These are phyloP conservation scores for Ctenicera cuprea DNA, from an alignment of 2,888 invertebrate genomes.

Conservation along the genomic window DNA sequence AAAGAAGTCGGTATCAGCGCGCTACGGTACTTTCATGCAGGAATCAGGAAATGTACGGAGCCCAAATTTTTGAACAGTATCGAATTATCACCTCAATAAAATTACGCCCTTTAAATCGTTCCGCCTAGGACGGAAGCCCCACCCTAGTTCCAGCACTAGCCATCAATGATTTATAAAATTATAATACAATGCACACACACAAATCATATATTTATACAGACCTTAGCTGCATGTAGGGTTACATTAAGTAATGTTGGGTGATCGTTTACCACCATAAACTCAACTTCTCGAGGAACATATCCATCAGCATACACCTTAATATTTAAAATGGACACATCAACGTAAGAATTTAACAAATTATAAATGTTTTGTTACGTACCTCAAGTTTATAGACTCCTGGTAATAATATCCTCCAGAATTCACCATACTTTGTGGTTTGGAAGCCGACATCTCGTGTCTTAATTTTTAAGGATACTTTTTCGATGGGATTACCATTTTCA, in stretches of 20 bases:
- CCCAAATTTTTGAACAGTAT: too few species aligned
- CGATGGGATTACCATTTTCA: slow-evolving; percentile 85
- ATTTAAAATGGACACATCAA: slow-evolving; percentile 17
- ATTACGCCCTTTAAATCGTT: too few species aligned
- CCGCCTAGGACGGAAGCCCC: too few species aligned
- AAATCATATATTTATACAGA: slow-evolving; percentile 64
- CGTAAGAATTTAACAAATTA: not conserved
- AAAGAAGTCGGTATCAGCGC: too few species aligned
- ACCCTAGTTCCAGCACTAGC: too few species aligned
- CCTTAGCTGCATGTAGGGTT: slow-evolving; percentile 87
- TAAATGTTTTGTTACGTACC: slow-evolving; percentile 73
- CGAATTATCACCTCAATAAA: too few species aligned
- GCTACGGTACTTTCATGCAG: too few species aligned
- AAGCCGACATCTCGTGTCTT: slow-evolving; percentile 90
- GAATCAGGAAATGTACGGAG: too few species aligned
- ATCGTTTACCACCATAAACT: slow-evolving; percentile 89
- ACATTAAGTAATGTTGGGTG: slow-evolving; percentile 91
- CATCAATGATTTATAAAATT: not conserved
- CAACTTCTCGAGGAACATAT: slow-evolving; percentile 87
- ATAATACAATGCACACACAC: not conserved
- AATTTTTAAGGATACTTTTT: slow-evolving; percentile 86
- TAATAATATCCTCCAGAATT: slow-evolving; percentile 94
- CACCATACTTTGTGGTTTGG: slow-evolving; percentile 92
- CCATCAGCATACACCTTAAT: slow-evolving; percentile 89
- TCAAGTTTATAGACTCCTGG: slow-evolving; percentile 91